These are phyloP conservation scores for Hozukius guyotensis DNA, from an alignment of 2,797 vertebrate genomes.

Conservation along the genomic window DNA sequence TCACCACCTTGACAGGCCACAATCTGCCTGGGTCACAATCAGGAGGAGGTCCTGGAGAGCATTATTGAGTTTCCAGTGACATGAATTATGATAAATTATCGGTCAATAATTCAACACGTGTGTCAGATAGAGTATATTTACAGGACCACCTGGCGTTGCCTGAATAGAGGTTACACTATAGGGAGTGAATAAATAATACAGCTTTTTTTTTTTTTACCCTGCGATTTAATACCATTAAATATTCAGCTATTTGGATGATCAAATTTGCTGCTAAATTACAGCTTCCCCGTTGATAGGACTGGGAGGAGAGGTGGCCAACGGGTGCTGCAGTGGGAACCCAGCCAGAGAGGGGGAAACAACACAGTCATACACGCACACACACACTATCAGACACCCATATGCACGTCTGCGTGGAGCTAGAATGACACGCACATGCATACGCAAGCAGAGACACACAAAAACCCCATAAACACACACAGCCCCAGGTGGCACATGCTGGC, in stretches of 20 bases:
- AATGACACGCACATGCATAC: constrained; percentile 17
- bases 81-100: constrained; percentile 97
- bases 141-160: constrained; percentile 89
- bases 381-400: constrained; percentile 31
- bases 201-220: constrained; percentile 61
- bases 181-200: constrained; percentile 96
- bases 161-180: constrained; percentile 88
- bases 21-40: constrained; percentile 40
- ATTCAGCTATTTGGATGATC: constrained; percentile 97
- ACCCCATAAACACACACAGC: constrained; percentile 57
- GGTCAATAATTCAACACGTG: constrained; percentile 95
- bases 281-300: constrained; percentile 74
- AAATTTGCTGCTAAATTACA: constrained; percentile 95
- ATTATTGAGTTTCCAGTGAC: constrained; percentile 90
- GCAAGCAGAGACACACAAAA: constrained; percentile 17
- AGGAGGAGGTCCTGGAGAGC: constrained; percentile 58
- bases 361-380: constrained; percentile 22
- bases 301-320: constrained; percentile 68
- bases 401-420: constrained; percentile 31
- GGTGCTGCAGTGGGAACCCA: constrained; percentile 65
- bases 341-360: constrained; percentile 62
- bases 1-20: constrained; percentile 41
- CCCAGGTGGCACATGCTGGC: constrained; percentile 80
- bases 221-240: constrained; percentile 97
- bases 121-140: constrained; percentile 90